Evolutionary conservation across 1,140 invertebrate species (phyloP).

Genomic region (Samia ricini): DNA sequence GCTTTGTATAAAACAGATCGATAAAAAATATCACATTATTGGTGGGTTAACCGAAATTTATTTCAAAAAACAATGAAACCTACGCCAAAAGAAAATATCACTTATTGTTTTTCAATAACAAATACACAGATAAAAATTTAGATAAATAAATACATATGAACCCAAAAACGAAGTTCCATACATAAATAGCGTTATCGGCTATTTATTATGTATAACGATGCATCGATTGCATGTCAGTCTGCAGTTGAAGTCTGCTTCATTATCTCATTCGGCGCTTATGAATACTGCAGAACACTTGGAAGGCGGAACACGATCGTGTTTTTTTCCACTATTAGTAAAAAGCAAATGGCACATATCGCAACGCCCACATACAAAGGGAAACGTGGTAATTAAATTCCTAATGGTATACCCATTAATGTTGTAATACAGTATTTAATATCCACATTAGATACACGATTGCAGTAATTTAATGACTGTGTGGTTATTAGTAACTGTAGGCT

Average conservation of each 20-base stretch:
- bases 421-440: slow-evolving; percentile 18
- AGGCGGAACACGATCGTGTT: slow-evolving; percentile 1
- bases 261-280: slow-evolving; percentile 6
- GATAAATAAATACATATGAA: no score
- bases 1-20: no score
- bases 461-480: background rate
- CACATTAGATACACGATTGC: slow-evolving; percentile 10
- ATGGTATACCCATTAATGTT: slow-evolving; percentile 16
- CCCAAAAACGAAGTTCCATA: background rate
- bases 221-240: slow-evolving; percentile 32
- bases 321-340: slow-evolving; percentile 37
- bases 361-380: slow-evolving; percentile 30
- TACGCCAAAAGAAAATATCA: no score
- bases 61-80: no score
- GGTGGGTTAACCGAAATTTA: no score
- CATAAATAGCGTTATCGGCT: background rate
- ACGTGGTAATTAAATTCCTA: slow-evolving; percentile 27
- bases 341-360: slow-evolving; percentile 35
- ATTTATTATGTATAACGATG: background rate
- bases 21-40: no score
- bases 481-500: slow-evolving; percentile 5
- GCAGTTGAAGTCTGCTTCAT: slow-evolving; percentile 38
- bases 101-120: no score
- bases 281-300: background rate
- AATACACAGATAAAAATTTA: no score